A percentile compares a stretch with the other conserved stretches of the same genome.
Evolutionary conservation across 2,888 invertebrate species (phyloP).

Genomic region (Tiliacea aurago): DNA sequence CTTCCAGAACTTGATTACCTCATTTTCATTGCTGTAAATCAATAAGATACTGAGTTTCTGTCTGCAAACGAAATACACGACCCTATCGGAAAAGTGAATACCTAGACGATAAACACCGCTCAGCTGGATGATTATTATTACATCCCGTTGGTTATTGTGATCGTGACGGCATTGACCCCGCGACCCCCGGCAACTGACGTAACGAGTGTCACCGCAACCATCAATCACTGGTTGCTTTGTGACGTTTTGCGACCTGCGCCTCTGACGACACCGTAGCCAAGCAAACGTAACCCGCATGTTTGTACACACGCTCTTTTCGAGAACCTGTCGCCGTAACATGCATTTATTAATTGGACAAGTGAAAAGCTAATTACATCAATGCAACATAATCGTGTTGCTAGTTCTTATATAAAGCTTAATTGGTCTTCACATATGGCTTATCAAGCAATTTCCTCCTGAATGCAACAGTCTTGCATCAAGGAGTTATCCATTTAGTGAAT

Average conservation of each 20-base stretch:
- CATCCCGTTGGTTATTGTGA: slow-evolving; percentile 79
- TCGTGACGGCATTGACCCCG: slow-evolving; percentile 87
- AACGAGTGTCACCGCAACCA: slow-evolving; percentile 86
- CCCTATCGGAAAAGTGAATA: slow-evolving; percentile 33
- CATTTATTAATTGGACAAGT: slow-evolving; percentile 10
- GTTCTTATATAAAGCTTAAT: slow-evolving; percentile 5
- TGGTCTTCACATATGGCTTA: neutral
- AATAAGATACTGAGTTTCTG: neutral
- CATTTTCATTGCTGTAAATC: neutral
- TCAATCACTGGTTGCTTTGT: slow-evolving; percentile 86
- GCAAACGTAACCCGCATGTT: slow-evolving; percentile 58
- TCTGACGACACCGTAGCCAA: slow-evolving; percentile 63
- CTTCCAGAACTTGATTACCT: neutral
- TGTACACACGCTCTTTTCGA: slow-evolving; percentile 24
- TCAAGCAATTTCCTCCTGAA: slow-evolving; percentile 26
- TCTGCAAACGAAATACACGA: slow-evolving; percentile 1
- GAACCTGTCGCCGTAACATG: neutral
- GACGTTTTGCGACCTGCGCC: slow-evolving; percentile 82
- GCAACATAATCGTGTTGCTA: neutral
- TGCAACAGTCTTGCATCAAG: slow-evolving; percentile 67
- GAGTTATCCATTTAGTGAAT: slow-evolving; percentile 67
- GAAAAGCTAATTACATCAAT: neutral
- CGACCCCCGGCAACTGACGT: slow-evolving; percentile 83
- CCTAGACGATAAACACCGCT: slow-evolving; percentile 64
- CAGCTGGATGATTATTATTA: slow-evolving; percentile 72